Conservation (phyloP, 1,140 invertebrate genomes). For the Gyrodactylus bullatarudis region DNA sequence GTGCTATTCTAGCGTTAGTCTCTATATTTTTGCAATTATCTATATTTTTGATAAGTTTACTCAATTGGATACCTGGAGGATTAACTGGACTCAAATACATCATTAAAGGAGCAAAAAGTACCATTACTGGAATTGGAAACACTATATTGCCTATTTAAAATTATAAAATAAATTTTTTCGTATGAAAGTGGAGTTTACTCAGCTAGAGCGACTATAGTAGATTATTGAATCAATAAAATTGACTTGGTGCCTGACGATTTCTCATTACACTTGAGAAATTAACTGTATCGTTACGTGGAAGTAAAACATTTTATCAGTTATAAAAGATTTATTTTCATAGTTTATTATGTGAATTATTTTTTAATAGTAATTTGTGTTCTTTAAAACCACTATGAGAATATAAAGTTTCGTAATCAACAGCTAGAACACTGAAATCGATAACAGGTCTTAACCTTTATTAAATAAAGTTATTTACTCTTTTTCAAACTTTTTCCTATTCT, state of each 20-base stretch:
- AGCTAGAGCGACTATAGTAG: neutral
- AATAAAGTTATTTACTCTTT: neutral
- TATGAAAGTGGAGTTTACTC: neutral
- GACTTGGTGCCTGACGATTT: neutral
- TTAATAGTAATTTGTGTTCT: neutral
- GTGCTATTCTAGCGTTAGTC: neutral
- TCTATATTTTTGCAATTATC: neutral
- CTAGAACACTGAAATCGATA: neutral
- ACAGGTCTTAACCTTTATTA: neutral
- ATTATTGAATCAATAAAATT: neutral
- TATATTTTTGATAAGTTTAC: neutral
- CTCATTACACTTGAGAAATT: no score
- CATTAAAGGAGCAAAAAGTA: neutral
- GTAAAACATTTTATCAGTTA: no score
- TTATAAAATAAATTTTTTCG: neutral
- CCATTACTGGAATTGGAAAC: neutral
- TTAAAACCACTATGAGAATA: neutral
- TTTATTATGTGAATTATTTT: no score
- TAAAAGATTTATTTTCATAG: no score
- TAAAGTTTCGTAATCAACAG: neutral
- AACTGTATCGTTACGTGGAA: neutral
- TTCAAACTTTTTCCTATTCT: neutral
- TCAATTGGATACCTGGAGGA: neutral
- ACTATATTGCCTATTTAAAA: neutral
- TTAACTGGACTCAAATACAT: neutral